phyloP scores from a whole-genome alignment of 2,797 vertebrate species.

The Craterocephalus amniculus region DNA sequence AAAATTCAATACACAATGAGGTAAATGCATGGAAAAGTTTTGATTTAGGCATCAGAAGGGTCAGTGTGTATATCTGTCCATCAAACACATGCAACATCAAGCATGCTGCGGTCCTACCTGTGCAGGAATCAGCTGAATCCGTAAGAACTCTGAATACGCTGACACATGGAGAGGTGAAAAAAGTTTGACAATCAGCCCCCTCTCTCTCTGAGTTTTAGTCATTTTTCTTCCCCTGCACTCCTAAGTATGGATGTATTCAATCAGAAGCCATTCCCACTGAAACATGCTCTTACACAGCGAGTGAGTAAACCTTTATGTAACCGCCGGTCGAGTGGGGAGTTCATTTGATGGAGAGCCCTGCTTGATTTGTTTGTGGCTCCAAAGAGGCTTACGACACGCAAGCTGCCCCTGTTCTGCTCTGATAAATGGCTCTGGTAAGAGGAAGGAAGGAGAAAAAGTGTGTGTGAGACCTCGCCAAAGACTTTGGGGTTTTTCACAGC shows the following conservation, averaged over 20 bases:
- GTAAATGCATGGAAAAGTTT: neutral
- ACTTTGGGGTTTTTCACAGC: constrained; percentile 80
- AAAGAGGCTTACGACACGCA: constrained; percentile 79
- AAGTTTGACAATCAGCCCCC: constrained; percentile 64
- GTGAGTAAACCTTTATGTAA: constrained; percentile 78
- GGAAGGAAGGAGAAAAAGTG: constrained; percentile 71
- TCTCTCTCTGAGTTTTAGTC: constrained; percentile 31
- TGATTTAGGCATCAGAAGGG: neutral
- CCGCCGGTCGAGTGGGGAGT: constrained; percentile 69
- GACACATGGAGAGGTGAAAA: constrained; percentile 59
- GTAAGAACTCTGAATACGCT: constrained; percentile 32
- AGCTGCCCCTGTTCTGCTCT: constrained; percentile 79
- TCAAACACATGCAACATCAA: neutral
- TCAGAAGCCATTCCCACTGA: constrained; percentile 69
- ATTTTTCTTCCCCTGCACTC: constrained; percentile 59
- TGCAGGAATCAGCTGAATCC: constrained; percentile 13
- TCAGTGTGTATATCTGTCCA: neutral
- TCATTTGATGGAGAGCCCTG: constrained; percentile 77
- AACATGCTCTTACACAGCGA: constrained; percentile 73
- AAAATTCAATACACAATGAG: neutral
- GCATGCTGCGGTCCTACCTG: constrained; percentile 18
- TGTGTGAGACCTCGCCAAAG: constrained; percentile 75
- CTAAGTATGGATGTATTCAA: constrained; percentile 72
- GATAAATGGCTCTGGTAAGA: constrained; percentile 77
- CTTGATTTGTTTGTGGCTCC: constrained; percentile 84